Evolutionary conservation across 2,113 vertebrate genomes (phyloP), one percentile per base, ranked within the genome.

Genomic region (Chascanopsetta lugubris): DNA sequence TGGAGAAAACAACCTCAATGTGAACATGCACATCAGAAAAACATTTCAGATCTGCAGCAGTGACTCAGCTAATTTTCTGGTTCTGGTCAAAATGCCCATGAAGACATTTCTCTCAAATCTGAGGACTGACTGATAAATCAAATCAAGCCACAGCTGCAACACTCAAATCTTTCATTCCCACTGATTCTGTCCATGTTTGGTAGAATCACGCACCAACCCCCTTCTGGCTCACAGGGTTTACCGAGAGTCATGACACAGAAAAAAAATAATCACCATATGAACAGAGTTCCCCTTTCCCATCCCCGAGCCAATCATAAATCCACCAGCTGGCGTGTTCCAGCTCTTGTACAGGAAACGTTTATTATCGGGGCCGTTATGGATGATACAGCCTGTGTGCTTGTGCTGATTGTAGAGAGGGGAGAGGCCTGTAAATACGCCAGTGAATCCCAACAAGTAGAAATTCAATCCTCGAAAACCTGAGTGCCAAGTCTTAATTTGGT

Each of bases 361-460:
- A 51, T 61, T 61, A 75, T 47, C 30, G 5, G 20, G 24, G 25
- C n/a, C 13, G 3, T 45, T n/a, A 26, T 11, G 26, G 51, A 22
- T 24, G 25, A 57, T 55, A n/a, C 64, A 43, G 71, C 22, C 15
- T 45, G 43, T 50, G 53, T 25, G 60, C 45, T 48, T 50, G 32
- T 47, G 50, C 34, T 3, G 25, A 27, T 46, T 51, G 32, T 17
- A 3, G n/a, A 65, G 7, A 34, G 24, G 2, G 5, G 2, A 10
- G 27, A 10, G 27, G 13, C 3, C 30, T 47, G 22, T n/a, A n/a
- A 30, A 61, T 26, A 51, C 0, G n/a, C 32, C 20, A 9, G 38
- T 49, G 48, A 38, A 64, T 69, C 65, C 56, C 25, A 40, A 38
- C 11, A 15, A 69, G 62, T 57, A 62, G 32, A 79, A 79, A 83